Evolutionary conservation across 2,888 invertebrate genomes (phyloP).

Genomic region (Scaptomyza flava): DNA sequence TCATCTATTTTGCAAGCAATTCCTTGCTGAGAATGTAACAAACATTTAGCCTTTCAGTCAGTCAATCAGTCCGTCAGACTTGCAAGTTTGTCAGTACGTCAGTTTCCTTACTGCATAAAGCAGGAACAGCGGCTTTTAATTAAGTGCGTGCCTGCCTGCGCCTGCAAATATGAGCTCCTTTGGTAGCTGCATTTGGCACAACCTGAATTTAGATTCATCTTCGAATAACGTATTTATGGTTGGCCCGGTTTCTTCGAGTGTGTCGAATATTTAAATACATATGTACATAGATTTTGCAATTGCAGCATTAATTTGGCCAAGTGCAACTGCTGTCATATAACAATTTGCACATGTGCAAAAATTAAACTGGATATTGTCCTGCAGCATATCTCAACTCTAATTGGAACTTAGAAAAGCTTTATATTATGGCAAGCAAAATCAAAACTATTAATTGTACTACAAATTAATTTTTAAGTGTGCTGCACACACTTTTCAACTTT

Average conservation of each 20-base stretch:
- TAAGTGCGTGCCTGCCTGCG: slow-evolving; percentile 64
- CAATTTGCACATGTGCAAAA: slow-evolving; percentile 36
- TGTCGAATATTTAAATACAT: slow-evolving; percentile 28
- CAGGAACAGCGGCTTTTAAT: slow-evolving; percentile 57
- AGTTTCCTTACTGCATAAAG: slow-evolving; percentile 3
- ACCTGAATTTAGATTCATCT: slow-evolving; percentile 2
- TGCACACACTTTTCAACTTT: too few species aligned
- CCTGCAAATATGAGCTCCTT: slow-evolving; percentile 54
- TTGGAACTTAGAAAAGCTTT: slow-evolving; percentile 20
- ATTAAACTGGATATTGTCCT: slow-evolving; percentile 36
- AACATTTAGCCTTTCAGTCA: slow-evolving; percentile 20
- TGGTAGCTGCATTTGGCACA: slow-evolving; percentile 13
- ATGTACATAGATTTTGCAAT: background rate
- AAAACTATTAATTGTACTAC: too few species aligned
- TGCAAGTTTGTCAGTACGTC: slow-evolving; percentile 4
- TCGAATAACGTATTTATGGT: slow-evolving; percentile 20
- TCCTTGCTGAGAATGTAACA: slow-evolving; percentile 44
- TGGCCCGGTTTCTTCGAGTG: slow-evolving; percentile 28
- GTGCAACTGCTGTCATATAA: slow-evolving; percentile 34
- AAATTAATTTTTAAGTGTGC: too few species aligned
- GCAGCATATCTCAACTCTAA: slow-evolving; percentile 19
- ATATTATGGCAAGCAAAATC: slow-evolving; percentile 3
- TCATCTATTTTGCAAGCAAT: slow-evolving; percentile 58
- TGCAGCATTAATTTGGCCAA: slow-evolving; percentile 39
- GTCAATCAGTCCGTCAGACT: slow-evolving; percentile 16